These are phyloP conservation scores for Erebia palarica DNA, from an alignment of 2,888 invertebrate genomes.

Conservation along the genomic window DNA sequence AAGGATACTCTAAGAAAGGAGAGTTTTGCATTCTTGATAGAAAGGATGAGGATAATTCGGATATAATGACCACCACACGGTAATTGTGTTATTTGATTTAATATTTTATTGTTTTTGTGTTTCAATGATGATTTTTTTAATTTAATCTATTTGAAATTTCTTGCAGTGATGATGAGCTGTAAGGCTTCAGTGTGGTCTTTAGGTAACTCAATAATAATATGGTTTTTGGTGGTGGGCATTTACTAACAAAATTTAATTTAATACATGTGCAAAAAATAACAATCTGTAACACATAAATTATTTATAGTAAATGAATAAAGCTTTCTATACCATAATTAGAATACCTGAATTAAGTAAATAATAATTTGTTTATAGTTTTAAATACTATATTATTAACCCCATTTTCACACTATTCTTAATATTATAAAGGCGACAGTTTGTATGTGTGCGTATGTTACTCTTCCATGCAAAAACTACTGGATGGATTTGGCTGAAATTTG, in stretches of 20 bases:
- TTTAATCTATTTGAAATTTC: slow-evolving; percentile 48
- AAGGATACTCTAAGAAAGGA: slow-evolving; percentile 86
- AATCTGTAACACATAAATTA: no score
- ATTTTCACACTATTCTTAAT: no score
- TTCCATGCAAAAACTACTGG: no score
- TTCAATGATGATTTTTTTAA: slow-evolving; percentile 27
- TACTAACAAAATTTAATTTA: slow-evolving; percentile 16
- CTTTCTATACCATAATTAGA: no score
- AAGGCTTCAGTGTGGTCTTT: slow-evolving; percentile 48
- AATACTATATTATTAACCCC: no score
- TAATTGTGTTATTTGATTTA: slow-evolving; percentile 40
- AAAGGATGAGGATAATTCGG: slow-evolving; percentile 59
- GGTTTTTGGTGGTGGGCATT: slow-evolving; percentile 56
- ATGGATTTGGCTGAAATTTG: no score
- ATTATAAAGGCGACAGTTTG: no score
- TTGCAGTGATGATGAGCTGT: slow-evolving; percentile 75
- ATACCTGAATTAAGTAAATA: no score
- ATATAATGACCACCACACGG: slow-evolving; percentile 65
- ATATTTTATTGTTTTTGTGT: background rate
- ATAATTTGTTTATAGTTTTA: no score
- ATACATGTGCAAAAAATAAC: no score
- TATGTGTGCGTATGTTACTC: no score
- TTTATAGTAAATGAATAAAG: no score
- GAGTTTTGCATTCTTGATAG: slow-evolving; percentile 89
- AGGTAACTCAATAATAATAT: slow-evolving; percentile 56